These are phyloP conservation scores for Caerostris extrusa DNA, from an alignment of 1,140 invertebrate species.

Conservation along the genomic window DNA sequence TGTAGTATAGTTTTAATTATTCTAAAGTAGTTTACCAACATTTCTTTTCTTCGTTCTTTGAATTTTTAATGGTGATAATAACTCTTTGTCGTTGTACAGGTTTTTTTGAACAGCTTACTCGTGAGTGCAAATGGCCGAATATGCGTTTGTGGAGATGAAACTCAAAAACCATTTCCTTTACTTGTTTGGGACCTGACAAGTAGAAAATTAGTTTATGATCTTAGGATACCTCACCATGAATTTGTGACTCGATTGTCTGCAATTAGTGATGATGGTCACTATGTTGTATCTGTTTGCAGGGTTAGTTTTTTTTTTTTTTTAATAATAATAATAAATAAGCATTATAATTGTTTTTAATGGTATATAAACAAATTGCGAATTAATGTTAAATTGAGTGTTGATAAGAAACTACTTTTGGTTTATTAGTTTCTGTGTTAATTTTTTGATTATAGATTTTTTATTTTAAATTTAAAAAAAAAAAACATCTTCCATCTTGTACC, in stretches of 20 bases:
- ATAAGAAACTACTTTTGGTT: too few species aligned
- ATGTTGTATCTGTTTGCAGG: conserved; percentile 85
- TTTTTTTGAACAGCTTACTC: conserved; percentile 93
- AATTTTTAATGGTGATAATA: too few species aligned
- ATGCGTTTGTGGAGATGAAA: conserved; percentile 94
- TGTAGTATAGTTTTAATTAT: too few species aligned
- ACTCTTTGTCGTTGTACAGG: conserved; percentile 80
- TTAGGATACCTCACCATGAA: conserved; percentile 93
- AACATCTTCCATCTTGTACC: too few species aligned
- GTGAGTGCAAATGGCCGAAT: conserved; percentile 93
- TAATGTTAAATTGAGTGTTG: too few species aligned
- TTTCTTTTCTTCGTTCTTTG: too few species aligned
- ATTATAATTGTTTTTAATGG: neutral
- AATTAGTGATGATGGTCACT: conserved; percentile 91
- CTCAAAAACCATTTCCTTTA: conserved; percentile 93
- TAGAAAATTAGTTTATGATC: conserved; percentile 91
- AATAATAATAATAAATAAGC: neutral
- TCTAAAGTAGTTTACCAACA: too few species aligned
- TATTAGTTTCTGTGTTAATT: too few species aligned
- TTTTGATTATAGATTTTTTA: too few species aligned
- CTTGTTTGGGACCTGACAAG: conserved; percentile 93
- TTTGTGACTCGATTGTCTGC: conserved; percentile 91
- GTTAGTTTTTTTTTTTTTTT: conserved; percentile 79
- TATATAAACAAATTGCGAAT: neutral
- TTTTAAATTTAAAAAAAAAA: too few species aligned